Base-by-base conservation (phyloP, 2,797 vertebrate genomes). In the Phyllotis vaccarum region DNA sequence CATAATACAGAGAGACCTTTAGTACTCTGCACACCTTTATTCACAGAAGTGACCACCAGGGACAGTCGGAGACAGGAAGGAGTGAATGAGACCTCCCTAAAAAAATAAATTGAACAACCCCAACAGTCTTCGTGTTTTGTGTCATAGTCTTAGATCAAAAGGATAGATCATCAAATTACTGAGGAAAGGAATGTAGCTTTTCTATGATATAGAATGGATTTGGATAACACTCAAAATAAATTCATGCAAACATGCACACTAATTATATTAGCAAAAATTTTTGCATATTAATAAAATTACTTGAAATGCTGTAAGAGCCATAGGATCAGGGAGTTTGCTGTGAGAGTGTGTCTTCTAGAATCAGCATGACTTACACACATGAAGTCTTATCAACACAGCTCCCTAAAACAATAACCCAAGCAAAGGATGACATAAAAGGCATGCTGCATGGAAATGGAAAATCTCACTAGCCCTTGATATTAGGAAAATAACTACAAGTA, bases 51-150 rank as follows among this genome's bases (percentile, higher is more conserved):
- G n/a, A 74, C 60, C 40, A 34, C 40, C 6, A 40, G 31, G 40
- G 24, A 60, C 9, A 40, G 6, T 46, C 12, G 7, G 16, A 6
- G 11, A 21, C 5, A 64, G 2, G 2, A 3, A 24, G 3, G 29
- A 86, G 24, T 3, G 37, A 11, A 54, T 40, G 4, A 52, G 24
- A 29, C 0, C 3, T 72, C 11, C 49, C 85, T 46, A 49, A 49
- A 49, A 34, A 46, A 49, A 49, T 62, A 49, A 22, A 49, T 0
- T 56, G 3, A 62, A 82, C 14, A 68, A 56, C 40, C 0, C 49
- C 12, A 34, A 46, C 79, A 19, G 1, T 16, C 6, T 75, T 10
- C 17, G 1, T 85, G 58, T 49, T 68, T 40, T 5, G 0, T 27
- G 3, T 14, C 40, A 4, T 21, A 60, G 13, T 12, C n/a, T 89